These are phyloP conservation scores for Sesamia nonagrioides DNA, from an alignment of 1,140 invertebrate genomes.

Conservation along the genomic window DNA sequence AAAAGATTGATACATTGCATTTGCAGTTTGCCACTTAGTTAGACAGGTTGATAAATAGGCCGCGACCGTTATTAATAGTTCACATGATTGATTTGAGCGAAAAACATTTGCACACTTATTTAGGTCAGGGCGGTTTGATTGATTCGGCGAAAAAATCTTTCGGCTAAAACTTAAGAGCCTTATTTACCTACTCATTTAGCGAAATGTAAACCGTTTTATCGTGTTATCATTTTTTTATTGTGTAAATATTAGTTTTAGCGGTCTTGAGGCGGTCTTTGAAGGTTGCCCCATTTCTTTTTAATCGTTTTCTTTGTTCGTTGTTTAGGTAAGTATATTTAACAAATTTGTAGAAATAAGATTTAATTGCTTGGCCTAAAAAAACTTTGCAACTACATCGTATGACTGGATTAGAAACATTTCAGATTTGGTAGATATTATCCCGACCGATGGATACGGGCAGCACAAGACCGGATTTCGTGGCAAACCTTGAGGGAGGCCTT, in stretches of 20 bases:
- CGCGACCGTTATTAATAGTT: slow-evolving; percentile 2
- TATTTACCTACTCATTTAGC: neutral
- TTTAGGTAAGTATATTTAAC: too few species aligned
- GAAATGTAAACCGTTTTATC: neutral
- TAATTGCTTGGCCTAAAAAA: too few species aligned
- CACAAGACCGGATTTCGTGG: too few species aligned
- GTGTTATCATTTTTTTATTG: neutral
- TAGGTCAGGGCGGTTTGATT: slow-evolving; percentile 12
- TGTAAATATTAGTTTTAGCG: slow-evolving; percentile 3
- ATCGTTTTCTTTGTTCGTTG: too few species aligned
- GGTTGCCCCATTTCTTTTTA: neutral
- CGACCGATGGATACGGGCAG: too few species aligned
- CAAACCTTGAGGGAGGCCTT: too few species aligned
- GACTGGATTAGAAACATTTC: too few species aligned
- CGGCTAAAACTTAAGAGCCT: neutral
- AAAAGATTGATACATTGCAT: slow-evolving; percentile 16
- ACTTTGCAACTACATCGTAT: too few species aligned
- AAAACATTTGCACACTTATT: slow-evolving; percentile 21
- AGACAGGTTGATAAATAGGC: slow-evolving; percentile 25
- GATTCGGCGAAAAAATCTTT: slow-evolving; percentile 24
- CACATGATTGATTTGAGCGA: slow-evolving; percentile 29
- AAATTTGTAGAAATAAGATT: too few species aligned
- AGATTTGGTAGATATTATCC: too few species aligned
- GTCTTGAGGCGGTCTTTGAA: neutral
- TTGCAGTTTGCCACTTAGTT: neutral